A percentile compares a stretch with the other conserved stretches of the same genome.
Conservation (phyloP, 2,888 invertebrate species). For the Tenthredo distinguenda region DNA sequence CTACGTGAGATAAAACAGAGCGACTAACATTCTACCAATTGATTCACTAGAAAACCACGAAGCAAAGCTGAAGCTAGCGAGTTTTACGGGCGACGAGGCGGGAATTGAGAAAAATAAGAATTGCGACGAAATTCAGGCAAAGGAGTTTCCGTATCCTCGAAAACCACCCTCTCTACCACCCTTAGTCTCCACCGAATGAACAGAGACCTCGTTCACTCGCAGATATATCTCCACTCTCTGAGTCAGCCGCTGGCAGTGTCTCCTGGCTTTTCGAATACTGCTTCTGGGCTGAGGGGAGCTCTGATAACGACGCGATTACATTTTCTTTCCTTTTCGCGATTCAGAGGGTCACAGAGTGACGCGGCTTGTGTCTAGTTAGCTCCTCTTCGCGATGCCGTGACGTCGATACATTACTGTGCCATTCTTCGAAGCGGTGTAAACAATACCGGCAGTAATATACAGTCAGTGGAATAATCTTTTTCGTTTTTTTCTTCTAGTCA, state of each 20-base stretch:
- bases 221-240: conserved; percentile 33
- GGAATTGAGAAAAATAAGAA: conserved; percentile 45
- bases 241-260: conserved; percentile 35
- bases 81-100: conserved; percentile 20
- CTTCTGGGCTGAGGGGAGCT: conserved; percentile 16
- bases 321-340: conserved; percentile 37
- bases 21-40: conserved; percentile 14
- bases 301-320: conserved; percentile 47
- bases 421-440: not conserved
- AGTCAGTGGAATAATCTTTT: not conserved
- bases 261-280: conserved; percentile 32
- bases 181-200: not conserved
- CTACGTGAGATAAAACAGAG: conserved; percentile 1
- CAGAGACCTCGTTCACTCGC: conserved; percentile 15
- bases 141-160: conserved; percentile 24
- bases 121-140: conserved; percentile 24
- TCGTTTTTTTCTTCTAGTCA: not conserved
- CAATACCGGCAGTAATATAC: not conserved
- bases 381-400: not conserved
- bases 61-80: not conserved
- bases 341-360: conserved; percentile 27
- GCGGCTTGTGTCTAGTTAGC: conserved; percentile 5
- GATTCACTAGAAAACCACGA: conserved; percentile 34
- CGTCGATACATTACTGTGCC: conserved; percentile 33
- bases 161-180: conserved; percentile 43